Base-by-base conservation (phyloP, 2,113 vertebrate genomes). In the Thalassarche chlororhynchos region DNA sequence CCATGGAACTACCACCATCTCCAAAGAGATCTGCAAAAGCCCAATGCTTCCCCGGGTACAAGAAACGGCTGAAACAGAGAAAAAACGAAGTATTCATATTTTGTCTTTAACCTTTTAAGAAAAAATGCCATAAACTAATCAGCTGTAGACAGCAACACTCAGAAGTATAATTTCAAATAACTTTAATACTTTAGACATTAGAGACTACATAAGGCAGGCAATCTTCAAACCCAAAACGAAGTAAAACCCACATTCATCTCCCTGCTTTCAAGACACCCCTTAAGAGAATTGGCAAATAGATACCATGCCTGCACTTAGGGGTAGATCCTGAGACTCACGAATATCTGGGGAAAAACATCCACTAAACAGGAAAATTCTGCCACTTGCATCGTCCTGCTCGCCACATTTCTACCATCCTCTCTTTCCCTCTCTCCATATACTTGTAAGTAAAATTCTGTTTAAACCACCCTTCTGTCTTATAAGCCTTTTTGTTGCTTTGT, bases 41-140 rank as follows among this genome's bases (percentile, higher is more conserved):
- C 98, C 99, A 99, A 1, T 96, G 96, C 94, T 99, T 99, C 70
- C 97, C 98, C 75, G 99, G 99, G 90, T 99, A 99, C 42, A 99
- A 95, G 94, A 99, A 99, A 78, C 99, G 99, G 90, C 99, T 99
- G 95, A 77, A 97, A 95, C 8, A 68, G 51, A 75, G 40, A 5
- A 38, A 47, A 80, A 88, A 4, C 14, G 78, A 69, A 93, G 7
- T 2, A 47, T 46, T 87, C 2, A 9, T 10, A 17, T 19, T 55
- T 76, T 69, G n/a, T 8, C 31, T 66, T 74, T 44, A 77, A 28
- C 14, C 8, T 42, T 38, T 3, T 17, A 54, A 40, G 38, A 61
- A 84, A 68, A 87, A 72, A n/a, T 8, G 5, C 15, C 38, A 24
- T 15, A 9, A 80, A 25, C 32, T 3, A 10, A 47, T 17, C 29